Evolutionary conservation across 2,888 invertebrate genomes (phyloP).

Genomic region (Clunio marinus): DNA sequence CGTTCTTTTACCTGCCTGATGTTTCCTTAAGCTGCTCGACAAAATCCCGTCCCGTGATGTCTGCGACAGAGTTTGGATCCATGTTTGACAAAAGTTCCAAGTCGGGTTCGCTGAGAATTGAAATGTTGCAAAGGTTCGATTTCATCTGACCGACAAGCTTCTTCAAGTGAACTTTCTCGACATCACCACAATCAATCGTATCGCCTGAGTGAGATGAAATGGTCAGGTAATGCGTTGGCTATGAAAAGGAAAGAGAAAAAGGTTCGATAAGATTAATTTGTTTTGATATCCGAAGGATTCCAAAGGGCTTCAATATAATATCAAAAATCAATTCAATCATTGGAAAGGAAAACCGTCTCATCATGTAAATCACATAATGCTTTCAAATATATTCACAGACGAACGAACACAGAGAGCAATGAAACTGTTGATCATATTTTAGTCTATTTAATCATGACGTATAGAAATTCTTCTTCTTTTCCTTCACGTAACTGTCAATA

Average conservation of each 20-base stretch:
- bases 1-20: constrained; percentile 61
- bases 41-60: constrained; percentile 71
- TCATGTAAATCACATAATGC: too few species aligned
- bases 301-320: not conserved
- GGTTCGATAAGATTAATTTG: constrained; percentile 28
- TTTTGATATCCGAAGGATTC: not conserved
- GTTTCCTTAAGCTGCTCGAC: constrained; percentile 78
- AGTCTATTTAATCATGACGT: too few species aligned
- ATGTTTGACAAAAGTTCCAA: constrained; percentile 80
- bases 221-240: constrained; percentile 52
- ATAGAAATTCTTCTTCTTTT: too few species aligned
- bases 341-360: too few species aligned
- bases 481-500: too few species aligned
- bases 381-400: too few species aligned
- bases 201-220: constrained; percentile 54
- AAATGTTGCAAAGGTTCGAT: constrained; percentile 78
- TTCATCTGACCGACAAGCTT: constrained; percentile 70
- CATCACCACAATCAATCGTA: constrained; percentile 54
- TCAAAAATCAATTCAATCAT: too few species aligned
- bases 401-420: too few species aligned
- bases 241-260: constrained; percentile 40
- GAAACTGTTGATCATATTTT: too few species aligned
- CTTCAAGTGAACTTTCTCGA: constrained; percentile 58
- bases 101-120: constrained; percentile 76
- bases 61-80: constrained; percentile 80